Percentiles rank a stretch among this genome's conserved stretches.
Conservation (phyloP, 1,140 invertebrate species). For the Idris sp. region DNA sequence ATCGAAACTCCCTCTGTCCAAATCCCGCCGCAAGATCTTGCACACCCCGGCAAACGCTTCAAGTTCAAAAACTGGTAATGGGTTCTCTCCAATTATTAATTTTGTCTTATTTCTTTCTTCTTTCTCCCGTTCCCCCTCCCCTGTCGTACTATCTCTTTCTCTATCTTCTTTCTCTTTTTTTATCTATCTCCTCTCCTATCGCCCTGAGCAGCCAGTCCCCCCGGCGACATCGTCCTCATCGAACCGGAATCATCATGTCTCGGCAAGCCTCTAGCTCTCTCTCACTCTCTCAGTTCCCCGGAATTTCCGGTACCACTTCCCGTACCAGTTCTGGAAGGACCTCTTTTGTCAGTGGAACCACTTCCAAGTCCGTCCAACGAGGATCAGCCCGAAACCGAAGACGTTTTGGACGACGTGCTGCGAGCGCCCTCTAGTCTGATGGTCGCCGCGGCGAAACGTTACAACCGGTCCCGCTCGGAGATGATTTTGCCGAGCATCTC, state of each 20-base stretch:
- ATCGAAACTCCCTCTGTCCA: not conserved
- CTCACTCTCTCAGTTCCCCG: slow-evolving; percentile 76
- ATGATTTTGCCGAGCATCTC: slow-evolving; percentile 68
- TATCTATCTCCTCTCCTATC: slow-evolving; percentile 8
- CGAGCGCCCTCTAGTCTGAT: slow-evolving; percentile 4
- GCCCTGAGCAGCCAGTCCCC: slow-evolving; percentile 9
- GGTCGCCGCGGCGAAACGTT: slow-evolving; percentile 60
- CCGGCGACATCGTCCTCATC: slow-evolving; percentile 16
- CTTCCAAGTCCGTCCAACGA: slow-evolving; percentile 34
- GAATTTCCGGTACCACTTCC: slow-evolving; percentile 69
- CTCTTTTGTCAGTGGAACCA: too few relatives aligned
- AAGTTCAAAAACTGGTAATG: slow-evolving; percentile 47
- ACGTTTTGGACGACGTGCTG: slow-evolving; percentile 19
- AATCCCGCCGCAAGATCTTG: slow-evolving; percentile 1
- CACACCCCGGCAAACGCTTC: slow-evolving; percentile 13
- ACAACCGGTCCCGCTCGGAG: slow-evolving; percentile 72
- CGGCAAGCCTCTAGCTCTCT: slow-evolving; percentile 64
- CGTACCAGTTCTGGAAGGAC: slow-evolving; percentile 43
- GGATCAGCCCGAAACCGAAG: slow-evolving; percentile 32
- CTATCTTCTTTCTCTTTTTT: slow-evolving; percentile 12
- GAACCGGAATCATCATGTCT: slow-evolving; percentile 31
- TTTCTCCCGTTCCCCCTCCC: slow-evolving; percentile 50
- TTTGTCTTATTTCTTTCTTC: slow-evolving; percentile 75
- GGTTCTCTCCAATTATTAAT: slow-evolving; percentile 65
- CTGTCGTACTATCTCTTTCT: slow-evolving; percentile 14